Conservation (phyloP, 2,888 invertebrate species). For the Patella caerulea region DNA sequence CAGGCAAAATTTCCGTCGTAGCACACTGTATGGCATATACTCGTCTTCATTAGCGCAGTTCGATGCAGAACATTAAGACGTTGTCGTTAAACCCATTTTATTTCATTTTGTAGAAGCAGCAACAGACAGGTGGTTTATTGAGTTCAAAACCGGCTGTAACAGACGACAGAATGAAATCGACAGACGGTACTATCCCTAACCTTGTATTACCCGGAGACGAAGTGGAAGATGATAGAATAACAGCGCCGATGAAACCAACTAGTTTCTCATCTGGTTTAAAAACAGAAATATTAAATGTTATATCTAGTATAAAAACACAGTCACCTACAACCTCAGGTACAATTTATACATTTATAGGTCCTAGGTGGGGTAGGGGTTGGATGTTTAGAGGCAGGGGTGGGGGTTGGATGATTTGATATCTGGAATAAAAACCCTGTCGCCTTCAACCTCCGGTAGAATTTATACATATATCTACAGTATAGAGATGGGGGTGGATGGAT, state of each 20-base stretch:
- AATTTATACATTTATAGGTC: neutral
- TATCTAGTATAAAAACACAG: constrained; percentile 11
- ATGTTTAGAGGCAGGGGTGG: no score
- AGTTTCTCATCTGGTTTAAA: neutral
- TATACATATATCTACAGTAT: neutral
- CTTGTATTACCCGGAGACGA: neutral
- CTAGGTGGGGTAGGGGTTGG: no score
- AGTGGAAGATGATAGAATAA: neutral
- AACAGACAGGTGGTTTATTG: neutral
- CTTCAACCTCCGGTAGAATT: neutral
- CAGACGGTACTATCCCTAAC: neutral
- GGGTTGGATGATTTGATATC: neutral
- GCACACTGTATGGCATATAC: no score
- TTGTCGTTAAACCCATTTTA: no score
- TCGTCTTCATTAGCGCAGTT: no score
- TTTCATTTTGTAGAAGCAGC: neutral
- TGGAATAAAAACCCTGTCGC: no score
- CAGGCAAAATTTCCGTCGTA: no score
- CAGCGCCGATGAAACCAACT: neutral
- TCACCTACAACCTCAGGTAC: neutral
- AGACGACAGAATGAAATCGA: no score
- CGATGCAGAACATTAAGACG: no score
- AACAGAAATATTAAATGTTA: constrained; percentile 2
- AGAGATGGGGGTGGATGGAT: neutral
- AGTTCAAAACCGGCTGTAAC: neutral